phyloP scores from a whole-genome alignment of 1,140 invertebrate species.

The Drosophila athabasca region DNA sequence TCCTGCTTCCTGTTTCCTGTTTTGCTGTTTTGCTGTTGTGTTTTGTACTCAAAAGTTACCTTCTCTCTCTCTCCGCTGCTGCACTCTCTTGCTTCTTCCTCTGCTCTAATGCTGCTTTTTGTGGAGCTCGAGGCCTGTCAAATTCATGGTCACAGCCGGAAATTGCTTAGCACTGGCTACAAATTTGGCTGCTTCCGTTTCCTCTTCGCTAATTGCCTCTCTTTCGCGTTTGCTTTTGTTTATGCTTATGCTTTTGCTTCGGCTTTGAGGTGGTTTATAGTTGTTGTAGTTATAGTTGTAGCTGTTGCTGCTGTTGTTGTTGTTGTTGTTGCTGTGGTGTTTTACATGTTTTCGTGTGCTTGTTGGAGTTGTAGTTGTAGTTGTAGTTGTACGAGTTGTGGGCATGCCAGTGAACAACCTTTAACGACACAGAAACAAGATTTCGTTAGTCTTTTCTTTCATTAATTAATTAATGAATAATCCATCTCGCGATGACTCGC shows the following conservation, averaged over 20 bases:
- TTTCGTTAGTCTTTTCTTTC: constrained; percentile 80
- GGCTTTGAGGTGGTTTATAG: constrained; percentile 33
- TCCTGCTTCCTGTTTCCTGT: constrained; percentile 3
- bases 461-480: constrained; percentile 7
- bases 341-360: constrained; percentile 72
- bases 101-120: constrained; percentile 19
- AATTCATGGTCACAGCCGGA: constrained; percentile 61
- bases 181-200: constrained; percentile 62
- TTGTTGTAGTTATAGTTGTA: constrained; percentile 27
- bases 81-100: constrained; percentile 2
- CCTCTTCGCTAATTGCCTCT: constrained; percentile 23
- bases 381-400: constrained; percentile 64
- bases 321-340: constrained; percentile 43
- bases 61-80: not conserved
- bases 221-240: constrained; percentile 17
- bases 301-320: constrained; percentile 19
- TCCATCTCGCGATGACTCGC: constrained; percentile 9
- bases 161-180: constrained; percentile 53
- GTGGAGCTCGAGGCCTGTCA: constrained; percentile 34
- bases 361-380: constrained; percentile 45
- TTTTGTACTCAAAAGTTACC: constrained; percentile 12
- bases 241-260: constrained; percentile 29
- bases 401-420: constrained; percentile 83
- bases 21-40: constrained; percentile 1
- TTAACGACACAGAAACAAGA: constrained; percentile 84